Percentiles rank a stretch among this genome's conserved stretches.
Conservation (phyloP, 1,140 invertebrate species). For the Steinernema khuongi region DNA sequence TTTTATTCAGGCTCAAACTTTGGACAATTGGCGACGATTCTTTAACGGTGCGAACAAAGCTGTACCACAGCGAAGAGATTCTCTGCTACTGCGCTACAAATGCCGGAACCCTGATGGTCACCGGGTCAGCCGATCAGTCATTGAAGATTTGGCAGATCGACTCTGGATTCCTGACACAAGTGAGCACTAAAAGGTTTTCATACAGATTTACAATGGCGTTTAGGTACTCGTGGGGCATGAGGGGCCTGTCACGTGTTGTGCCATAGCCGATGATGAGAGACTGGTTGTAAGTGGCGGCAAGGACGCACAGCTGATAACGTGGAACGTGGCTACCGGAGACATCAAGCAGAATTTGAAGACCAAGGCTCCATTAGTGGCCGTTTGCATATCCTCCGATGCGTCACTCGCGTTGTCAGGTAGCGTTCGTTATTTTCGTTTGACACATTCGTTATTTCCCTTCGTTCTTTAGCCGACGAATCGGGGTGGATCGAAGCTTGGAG, state of each 20-base stretch:
- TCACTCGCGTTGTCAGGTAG: slow-evolving; percentile 34
- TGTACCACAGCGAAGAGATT: slow-evolving; percentile 39
- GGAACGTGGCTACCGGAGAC: slow-evolving; percentile 39
- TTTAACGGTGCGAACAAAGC: slow-evolving; percentile 20
- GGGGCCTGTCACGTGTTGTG: slow-evolving; percentile 34
- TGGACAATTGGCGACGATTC: slow-evolving; percentile 35
- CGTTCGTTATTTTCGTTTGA: background rate
- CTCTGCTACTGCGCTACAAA: slow-evolving; percentile 32
- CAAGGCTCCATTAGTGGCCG: slow-evolving; percentile 23
- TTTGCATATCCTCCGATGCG: slow-evolving; percentile 34
- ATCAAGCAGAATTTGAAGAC: slow-evolving; percentile 54
- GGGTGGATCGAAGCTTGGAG: slow-evolving; percentile 39
- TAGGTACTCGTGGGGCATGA: slow-evolving; percentile 42
- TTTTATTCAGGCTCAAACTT: slow-evolving; percentile 42
- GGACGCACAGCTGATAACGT: slow-evolving; percentile 33
- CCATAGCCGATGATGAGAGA: slow-evolving; percentile 35
- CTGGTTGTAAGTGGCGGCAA: slow-evolving; percentile 34
- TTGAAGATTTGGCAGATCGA: slow-evolving; percentile 43
- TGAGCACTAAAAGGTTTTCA: background rate
- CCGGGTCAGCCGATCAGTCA: slow-evolving; percentile 38
- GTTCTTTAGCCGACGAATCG: slow-evolving; percentile 31
- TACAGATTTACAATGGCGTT: background rate
- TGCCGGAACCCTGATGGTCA: slow-evolving; percentile 31
- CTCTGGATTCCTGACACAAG: slow-evolving; percentile 35
- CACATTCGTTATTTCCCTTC: background rate